Conservation (phyloP, 2,113 vertebrate species). For the Lagopus leucura region DNA sequence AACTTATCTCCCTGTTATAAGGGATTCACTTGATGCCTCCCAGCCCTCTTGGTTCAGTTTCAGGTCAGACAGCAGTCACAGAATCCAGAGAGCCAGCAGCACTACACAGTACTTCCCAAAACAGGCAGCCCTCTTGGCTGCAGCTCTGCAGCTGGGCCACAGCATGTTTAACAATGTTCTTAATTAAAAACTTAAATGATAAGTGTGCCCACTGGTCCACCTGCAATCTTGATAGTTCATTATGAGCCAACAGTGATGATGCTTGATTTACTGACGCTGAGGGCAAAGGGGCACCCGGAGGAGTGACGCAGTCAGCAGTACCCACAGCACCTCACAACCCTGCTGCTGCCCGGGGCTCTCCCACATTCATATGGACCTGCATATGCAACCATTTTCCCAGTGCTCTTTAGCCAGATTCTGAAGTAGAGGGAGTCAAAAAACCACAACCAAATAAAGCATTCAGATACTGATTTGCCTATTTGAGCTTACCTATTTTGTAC, state of each 20-base stretch:
- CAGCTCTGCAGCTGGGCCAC: fast-evolving
- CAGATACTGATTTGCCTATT: not conserved
- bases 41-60: not conserved
- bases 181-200: not conserved
- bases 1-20: not conserved
- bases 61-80: not conserved
- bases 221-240: not conserved
- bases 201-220: not conserved
- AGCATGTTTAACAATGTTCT: not conserved
- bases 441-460: not conserved
- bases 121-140: not conserved
- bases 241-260: not conserved
- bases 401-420: not conserved
- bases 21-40: not conserved
- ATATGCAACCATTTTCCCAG: not conserved
- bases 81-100: not conserved
- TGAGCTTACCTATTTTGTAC: too few relatives aligned
- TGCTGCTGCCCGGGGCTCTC: not conserved
- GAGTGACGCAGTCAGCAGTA: not conserved
- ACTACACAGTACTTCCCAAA: not conserved
- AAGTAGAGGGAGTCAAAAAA: not conserved
- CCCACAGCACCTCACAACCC: not conserved
- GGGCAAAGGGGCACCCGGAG: not conserved
- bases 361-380: fast-evolving
- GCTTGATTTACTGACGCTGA: not conserved